Evolutionary conservation across 2,113 vertebrate genomes (phyloP), one percentile per base, ranked within the genome.

Genomic region (Girardinichthys multiradiatus): DNA sequence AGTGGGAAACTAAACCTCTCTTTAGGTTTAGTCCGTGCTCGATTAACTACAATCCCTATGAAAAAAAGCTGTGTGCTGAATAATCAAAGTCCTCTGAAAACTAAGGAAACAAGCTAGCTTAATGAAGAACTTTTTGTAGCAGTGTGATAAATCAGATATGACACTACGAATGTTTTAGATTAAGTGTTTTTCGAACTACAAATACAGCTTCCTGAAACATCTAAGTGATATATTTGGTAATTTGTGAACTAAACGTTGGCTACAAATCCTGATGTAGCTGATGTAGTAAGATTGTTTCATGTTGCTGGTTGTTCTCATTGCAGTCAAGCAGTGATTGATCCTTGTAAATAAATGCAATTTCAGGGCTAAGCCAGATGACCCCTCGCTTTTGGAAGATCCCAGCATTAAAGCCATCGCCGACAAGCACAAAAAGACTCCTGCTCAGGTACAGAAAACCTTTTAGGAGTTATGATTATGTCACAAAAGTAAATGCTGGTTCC

Each of bases 311-410:
- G 17, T 24, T 29, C 1, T 28, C 1, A 4, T 19, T 58, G 68
- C 2, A 7, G 54, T 9, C 13, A 48, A 57, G 13, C 48, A 17
- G 14, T 28, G 1, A 39, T 6, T 9, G 15, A 24, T 9, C 31
- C 6, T 1, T 35, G 7, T 28, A 4, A 9, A 27, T n/a, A 12
- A 10, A 76, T 61, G 64, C 0, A 63, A 60, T 74, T 72, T 2
- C 31, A 99, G 98, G 98, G 97, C 96, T 69, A 95, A 96, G 81
- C 95, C 96, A 0, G 96, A 94, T 5, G 97, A 99, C 58, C 97
- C 97, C 1, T 95, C 95, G 0, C 91, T 98, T 4, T 86, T 99
- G 86, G 94, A 98, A 13, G 95, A 97, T 4, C 93, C 95, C 7
- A 94, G 91, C 72, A 95, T 99, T 83, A 96, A 95, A 63, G 94